These are phyloP conservation scores for Champsocephalus esox DNA, from an alignment of 2,797 vertebrate species.

Conservation along the genomic window DNA sequence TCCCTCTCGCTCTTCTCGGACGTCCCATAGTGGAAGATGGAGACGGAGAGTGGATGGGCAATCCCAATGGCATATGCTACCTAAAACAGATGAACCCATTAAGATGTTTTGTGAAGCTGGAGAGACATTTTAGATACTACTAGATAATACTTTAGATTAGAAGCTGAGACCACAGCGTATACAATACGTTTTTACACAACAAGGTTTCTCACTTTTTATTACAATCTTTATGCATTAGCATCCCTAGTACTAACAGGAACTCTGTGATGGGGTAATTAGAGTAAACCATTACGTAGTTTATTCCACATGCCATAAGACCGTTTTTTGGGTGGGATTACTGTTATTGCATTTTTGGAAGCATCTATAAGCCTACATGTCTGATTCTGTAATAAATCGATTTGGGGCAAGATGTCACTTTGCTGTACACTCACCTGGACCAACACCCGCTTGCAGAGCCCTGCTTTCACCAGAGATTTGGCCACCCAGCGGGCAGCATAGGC, in stretches of 20 bases:
- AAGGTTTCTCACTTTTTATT: no score
- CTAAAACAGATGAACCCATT: conserved; percentile 66
- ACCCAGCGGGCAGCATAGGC: conserved; percentile 97
- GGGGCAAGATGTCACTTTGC: not conserved
- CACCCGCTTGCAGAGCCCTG: conserved; percentile 93
- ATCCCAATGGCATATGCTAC: conserved; percentile 96
- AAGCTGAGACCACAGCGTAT: no score
- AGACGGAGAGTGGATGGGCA: conserved; percentile 93
- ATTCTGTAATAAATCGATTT: not conserved
- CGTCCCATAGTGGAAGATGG: conserved; percentile 96
- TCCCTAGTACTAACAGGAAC: no score
- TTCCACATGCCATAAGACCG: no score
- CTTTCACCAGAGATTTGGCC: conserved; percentile 95
- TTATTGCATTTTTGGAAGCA: no score
- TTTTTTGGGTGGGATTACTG: no score
- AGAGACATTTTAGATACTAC: not conserved
- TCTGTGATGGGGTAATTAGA: no score
- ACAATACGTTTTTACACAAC: no score
- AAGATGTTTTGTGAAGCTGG: not conserved
- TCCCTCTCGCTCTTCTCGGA: conserved; percentile 93
- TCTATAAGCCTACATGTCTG: no score
- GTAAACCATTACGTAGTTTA: no score
- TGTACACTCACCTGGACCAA: conserved; percentile 90
- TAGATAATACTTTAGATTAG: no score
- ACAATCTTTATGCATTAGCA: no score